Evolutionary conservation across 2,113 vertebrate genomes (phyloP).

Genomic region (Eretmochelys imbricata): DNA sequence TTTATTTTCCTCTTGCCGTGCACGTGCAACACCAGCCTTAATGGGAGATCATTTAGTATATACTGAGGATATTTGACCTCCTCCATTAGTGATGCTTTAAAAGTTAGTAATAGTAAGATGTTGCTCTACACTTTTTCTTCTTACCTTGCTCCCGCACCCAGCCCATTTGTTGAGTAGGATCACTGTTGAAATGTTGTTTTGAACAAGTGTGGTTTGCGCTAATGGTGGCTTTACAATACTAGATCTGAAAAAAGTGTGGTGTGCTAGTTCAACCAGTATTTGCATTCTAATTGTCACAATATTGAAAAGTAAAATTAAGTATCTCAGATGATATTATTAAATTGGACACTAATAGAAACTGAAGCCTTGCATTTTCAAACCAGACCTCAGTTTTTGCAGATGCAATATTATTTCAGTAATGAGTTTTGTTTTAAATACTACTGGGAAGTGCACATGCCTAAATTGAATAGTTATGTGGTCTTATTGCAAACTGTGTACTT

Average conservation of each 20-base stretch:
- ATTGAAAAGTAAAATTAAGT: background rate
- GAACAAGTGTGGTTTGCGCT: background rate
- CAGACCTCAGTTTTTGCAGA: background rate
- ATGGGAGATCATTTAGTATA: background rate
- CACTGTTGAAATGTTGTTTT: background rate
- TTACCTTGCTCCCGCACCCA: background rate
- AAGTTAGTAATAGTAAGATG: slow-evolving; percentile 20
- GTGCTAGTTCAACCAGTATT: background rate
- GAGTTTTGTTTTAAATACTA: slow-evolving; percentile 9
- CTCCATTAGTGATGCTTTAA: slow-evolving; percentile 26
- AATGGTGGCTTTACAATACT: background rate
- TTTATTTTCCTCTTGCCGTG: background rate
- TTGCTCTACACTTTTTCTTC: background rate
- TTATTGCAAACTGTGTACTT: background rate
- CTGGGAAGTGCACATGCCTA: rapidly evolving
- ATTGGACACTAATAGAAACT: background rate
- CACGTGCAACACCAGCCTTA: slow-evolving; percentile 16
- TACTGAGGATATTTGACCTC: slow-evolving; percentile 32
- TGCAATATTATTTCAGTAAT: slow-evolving; percentile 4
- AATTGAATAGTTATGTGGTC: background rate
- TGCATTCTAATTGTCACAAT: background rate
- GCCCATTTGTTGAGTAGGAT: background rate
- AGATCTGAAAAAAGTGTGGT: rapidly evolving
- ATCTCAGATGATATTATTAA: background rate
- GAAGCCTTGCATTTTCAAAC: slow-evolving; percentile 13